Percentiles rank a stretch among this genome's conserved stretches.
phyloP scores from a whole-genome alignment of 1,140 invertebrate species.

The Calycopis cecrops region DNA sequence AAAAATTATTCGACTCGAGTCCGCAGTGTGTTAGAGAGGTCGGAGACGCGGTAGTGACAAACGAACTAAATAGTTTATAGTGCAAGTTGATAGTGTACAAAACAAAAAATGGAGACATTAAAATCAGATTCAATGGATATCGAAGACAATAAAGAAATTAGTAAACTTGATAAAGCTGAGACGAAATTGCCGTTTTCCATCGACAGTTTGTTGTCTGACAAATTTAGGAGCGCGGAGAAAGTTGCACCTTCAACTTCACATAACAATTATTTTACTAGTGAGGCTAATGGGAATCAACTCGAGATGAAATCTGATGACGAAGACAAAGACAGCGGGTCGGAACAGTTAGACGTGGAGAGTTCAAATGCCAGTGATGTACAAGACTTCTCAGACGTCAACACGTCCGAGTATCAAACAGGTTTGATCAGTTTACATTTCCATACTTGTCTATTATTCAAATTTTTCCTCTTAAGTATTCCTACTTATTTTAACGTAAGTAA shows the following conservation, averaged over 20 bases:
- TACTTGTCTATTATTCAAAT: too few species aligned
- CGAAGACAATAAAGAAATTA: conserved; percentile 26
- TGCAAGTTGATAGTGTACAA: not conserved
- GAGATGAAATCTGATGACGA: conserved; percentile 39
- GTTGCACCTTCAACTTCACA: conserved; percentile 28
- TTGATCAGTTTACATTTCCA: conserved; percentile 10
- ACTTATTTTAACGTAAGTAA: too few species aligned
- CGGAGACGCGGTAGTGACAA: conserved; percentile 13
- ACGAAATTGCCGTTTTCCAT: conserved; percentile 58
- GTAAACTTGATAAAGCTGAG: conserved; percentile 43
- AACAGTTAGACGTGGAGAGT: conserved; percentile 59
- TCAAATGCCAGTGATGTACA: conserved; percentile 40
- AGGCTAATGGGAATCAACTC: conserved; percentile 24
- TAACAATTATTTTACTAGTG: conserved; percentile 31
- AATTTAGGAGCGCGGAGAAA: conserved; percentile 35
- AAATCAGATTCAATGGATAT: conserved; percentile 38
- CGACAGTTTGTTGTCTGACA: conserved; percentile 56
- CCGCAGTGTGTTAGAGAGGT: conserved; percentile 10
- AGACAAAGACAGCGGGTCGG: conserved; percentile 42
- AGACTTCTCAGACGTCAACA: conserved; percentile 42
- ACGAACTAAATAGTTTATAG: not conserved
- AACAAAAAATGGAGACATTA: conserved; percentile 24
- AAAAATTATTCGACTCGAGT: conserved; percentile 12
- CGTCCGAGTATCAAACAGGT: conserved; percentile 60
- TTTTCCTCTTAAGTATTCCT: too few species aligned